These are phyloP conservation scores for Lamproptera curius DNA, from an alignment of 2,888 invertebrate genomes.

Conservation along the genomic window DNA sequence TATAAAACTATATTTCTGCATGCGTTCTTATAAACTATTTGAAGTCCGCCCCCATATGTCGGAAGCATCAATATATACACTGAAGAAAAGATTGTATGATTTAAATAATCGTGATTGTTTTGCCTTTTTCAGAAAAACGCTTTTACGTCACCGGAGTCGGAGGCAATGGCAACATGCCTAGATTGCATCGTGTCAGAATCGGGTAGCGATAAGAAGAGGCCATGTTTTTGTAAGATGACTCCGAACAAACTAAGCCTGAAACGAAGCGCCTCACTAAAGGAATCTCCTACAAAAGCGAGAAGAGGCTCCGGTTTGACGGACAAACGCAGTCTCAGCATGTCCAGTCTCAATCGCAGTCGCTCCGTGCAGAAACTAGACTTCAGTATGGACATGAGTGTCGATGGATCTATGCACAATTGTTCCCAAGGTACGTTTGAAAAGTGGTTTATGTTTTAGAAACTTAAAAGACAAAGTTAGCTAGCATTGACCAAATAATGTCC, in stretches of 20 bases:
- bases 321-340: constrained; percentile 62
- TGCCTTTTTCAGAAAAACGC: constrained; percentile 57
- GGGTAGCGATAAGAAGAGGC: constrained; percentile 42
- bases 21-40: too few species aligned
- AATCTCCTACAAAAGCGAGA: constrained; percentile 50
- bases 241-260: constrained; percentile 50
- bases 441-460: neutral
- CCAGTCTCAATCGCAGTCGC: constrained; percentile 60
- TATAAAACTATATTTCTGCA: too few species aligned
- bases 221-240: constrained; percentile 55
- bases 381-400: constrained; percentile 74
- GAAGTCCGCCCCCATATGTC: neutral
- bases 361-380: constrained; percentile 75
- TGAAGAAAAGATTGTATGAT: neutral
- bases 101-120: neutral
- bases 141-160: constrained; percentile 63
- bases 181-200: constrained; percentile 49
- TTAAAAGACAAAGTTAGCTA: too few species aligned
- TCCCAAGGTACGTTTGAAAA: constrained; percentile 47
- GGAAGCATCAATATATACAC: neutral
- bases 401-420: constrained; percentile 60
- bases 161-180: constrained; percentile 61
- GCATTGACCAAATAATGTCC: too few species aligned
- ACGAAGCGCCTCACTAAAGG: constrained; percentile 60
- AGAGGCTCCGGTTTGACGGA: constrained; percentile 51